Evolutionary conservation across 1,140 invertebrate genomes (phyloP), one percentile per base, ranked within the genome.

Genomic region (Halictus rubicundus): DNA sequence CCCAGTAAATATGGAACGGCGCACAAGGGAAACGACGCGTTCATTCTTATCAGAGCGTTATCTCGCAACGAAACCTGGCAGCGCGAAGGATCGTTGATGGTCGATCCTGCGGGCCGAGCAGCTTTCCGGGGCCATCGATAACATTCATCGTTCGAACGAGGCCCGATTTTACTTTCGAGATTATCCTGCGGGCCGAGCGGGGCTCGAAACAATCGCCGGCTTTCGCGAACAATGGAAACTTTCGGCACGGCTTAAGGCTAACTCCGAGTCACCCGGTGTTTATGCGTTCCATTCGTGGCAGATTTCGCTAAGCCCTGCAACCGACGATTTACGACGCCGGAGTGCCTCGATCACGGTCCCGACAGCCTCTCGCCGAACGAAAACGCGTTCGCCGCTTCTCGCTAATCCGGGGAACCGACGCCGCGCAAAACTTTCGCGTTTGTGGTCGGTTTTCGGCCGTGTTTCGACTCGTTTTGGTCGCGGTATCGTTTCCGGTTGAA

Each of bases 11-110:
- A 12, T 39, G n/a, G 14, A 68, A 3, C 37, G 27, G 14, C 23
- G 23, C 42, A 27, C 61, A 42, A 21, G 42, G 60, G 14, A 7
- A 10, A 5, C 12, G 21, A 54, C 3, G 16, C 19, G 32, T 21
- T 59, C 25, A 57, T 57, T 37, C 10, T 83, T 79, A 83, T 83
- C 69, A 1, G 14, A 6, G 14, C 25, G 21, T 78, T 83, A 82
- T 83, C 81, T 78, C 14, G n/a, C 5, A 14, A 19, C 7, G 39
- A 37, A 78, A 78, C 52, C 49, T 77, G 46, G 19, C 61, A 65
- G 14, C n/a, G 19, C n/a, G 19, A 27, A 46, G 21, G 25, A 68
- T 12, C 23, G 16, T 7, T 14, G 12, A 9, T 0, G 23, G 9
- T 21, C 8, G 25, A 5, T 57, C 23, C 37, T 32, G 32, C 16